Percentiles rank a stretch among this genome's conserved stretches.
phyloP scores from a whole-genome alignment of 2,888 invertebrate species.

The Nysson spinosus region DNA sequence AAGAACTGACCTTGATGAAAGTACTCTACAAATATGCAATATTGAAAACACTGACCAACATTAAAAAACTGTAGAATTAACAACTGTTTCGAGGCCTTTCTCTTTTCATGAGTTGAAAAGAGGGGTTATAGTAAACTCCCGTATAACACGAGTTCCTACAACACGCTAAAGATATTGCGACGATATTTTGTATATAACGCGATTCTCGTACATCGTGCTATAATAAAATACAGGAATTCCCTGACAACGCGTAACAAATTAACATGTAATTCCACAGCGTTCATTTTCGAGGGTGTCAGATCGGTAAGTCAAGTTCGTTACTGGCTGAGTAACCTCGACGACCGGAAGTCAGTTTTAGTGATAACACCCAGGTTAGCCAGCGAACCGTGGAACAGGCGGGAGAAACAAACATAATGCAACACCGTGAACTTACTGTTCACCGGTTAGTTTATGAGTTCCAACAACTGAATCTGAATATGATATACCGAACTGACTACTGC shows the following conservation, averaged over 20 bases:
- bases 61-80: too few species aligned
- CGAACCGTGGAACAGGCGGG: constrained; percentile 27
- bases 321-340: constrained; percentile 32
- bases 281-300: too few species aligned
- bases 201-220: too few species aligned
- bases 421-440: constrained; percentile 43
- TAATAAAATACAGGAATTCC: not conserved
- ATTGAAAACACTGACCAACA: too few species aligned
- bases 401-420: constrained; percentile 34
- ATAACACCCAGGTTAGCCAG: constrained; percentile 44
- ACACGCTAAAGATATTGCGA: too few species aligned
- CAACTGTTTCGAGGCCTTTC: too few species aligned
- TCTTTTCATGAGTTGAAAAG: too few species aligned
- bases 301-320: constrained; percentile 21
- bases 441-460: constrained; percentile 57
- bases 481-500: constrained; percentile 59
- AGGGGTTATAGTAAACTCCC: too few species aligned
- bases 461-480: constrained; percentile 68
- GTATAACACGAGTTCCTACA: too few species aligned
- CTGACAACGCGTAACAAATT: not conserved
- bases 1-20: too few species aligned
- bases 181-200: too few species aligned
- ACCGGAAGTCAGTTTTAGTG: constrained; percentile 55
- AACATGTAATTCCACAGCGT: constrained; percentile 3
- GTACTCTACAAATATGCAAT: too few species aligned